A percentile compares a stretch with the other conserved stretches of the same genome.
Conservation (phyloP, 2,888 invertebrate species). For the Aphidoletes aphidimyza region DNA sequence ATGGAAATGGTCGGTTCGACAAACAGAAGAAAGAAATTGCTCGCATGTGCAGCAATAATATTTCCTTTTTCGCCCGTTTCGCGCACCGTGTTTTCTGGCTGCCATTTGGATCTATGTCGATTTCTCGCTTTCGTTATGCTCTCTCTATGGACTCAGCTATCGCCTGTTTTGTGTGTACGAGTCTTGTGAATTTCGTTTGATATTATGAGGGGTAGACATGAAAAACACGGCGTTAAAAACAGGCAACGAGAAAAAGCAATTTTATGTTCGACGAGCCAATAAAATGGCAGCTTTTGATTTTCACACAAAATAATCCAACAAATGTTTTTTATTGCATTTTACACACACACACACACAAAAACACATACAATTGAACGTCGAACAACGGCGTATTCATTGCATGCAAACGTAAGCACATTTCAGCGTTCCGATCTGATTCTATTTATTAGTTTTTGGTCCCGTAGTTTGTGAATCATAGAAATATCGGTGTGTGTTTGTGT, state of each 20-base stretch:
- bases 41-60: constrained; percentile 46
- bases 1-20: constrained; percentile 20
- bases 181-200: background rate
- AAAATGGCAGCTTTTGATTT: constrained; percentile 45
- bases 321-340: constrained; percentile 37
- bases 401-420: constrained; percentile 9
- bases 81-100: background rate
- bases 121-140: background rate
- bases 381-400: background rate
- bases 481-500: background rate
- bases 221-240: constrained; percentile 32
- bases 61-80: background rate
- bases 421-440: background rate
- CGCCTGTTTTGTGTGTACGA: background rate
- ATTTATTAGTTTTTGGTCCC: background rate
- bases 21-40: constrained; percentile 37
- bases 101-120: too few species aligned
- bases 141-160: background rate
- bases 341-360: background rate
- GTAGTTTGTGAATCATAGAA: background rate
- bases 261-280: constrained; percentile 40
- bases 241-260: constrained; percentile 29
- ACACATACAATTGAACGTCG: too few species aligned
- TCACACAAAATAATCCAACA: constrained; percentile 51
- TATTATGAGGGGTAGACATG: constrained; percentile 31